Evolutionary conservation across 2,888 invertebrate species (phyloP).

Genomic region (Fabriciana adippe): DNA sequence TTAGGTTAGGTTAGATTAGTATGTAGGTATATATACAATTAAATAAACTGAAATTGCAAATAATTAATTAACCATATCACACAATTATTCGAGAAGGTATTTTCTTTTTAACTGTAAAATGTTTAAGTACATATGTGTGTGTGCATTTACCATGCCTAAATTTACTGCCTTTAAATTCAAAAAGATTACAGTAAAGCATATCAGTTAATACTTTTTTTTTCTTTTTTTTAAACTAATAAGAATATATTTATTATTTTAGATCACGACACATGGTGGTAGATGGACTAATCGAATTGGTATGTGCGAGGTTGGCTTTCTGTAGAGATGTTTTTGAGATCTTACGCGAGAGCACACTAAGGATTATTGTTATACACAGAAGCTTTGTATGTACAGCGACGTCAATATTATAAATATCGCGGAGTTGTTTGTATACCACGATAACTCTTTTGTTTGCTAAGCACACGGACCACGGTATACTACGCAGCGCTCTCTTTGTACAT

Average conservation of each 20-base stretch:
- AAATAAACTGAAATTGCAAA: no score
- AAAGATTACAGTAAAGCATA: no score
- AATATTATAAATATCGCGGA: constrained; percentile 43
- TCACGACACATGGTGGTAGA: neutral
- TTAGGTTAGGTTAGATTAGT: no score
- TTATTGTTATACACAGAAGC: constrained; percentile 31
- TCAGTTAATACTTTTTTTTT: no score
- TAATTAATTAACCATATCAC: no score
- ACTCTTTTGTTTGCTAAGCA: constrained; percentile 31
- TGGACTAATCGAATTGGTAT: neutral
- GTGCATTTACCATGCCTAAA: no score
- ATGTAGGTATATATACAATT: no score
- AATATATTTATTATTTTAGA: neutral
- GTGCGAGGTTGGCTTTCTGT: neutral
- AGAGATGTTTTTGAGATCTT: constrained; percentile 8
- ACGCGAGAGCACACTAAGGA: constrained; percentile 5
- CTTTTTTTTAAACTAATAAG: no score
- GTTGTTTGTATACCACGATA: constrained; percentile 41
- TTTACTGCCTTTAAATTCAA: no score
- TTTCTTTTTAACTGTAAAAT: no score
- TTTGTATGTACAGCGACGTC: constrained; percentile 36
- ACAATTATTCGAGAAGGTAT: no score
- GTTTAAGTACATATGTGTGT: no score
- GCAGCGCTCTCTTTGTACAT: constrained; percentile 30
- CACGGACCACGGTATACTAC: constrained; percentile 7